Evolutionary conservation across 2,113 vertebrate species (phyloP).

Genomic region (Odocoileus virginianus): DNA sequence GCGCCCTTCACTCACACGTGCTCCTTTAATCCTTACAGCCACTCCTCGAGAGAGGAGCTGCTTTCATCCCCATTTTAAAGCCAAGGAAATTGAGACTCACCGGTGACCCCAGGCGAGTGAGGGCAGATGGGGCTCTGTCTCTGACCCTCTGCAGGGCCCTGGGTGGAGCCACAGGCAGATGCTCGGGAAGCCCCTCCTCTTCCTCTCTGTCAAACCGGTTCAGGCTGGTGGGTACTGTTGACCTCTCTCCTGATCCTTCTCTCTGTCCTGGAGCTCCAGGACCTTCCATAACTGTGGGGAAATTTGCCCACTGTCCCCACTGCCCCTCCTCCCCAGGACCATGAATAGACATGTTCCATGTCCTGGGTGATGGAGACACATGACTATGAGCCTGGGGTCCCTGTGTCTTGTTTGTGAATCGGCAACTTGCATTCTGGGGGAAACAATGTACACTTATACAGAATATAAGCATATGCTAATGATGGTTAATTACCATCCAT

Average conservation of each 20-base stretch:
- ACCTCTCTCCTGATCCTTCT: not conserved
- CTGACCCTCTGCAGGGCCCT: not conserved
- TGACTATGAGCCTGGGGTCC: not conserved
- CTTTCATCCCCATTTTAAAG: not conserved
- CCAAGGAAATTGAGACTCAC: not conserved
- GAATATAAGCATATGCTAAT: not conserved
- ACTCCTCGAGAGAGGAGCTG: rapidly evolving
- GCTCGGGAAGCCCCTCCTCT: not conserved
- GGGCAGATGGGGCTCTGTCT: not conserved
- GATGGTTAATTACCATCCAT: not conserved
- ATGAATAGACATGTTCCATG: not conserved
- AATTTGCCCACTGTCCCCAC: rapidly evolving
- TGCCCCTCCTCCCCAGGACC: not conserved
- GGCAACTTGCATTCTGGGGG: not conserved
- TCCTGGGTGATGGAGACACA: not conserved
- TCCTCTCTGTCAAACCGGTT: not conserved
- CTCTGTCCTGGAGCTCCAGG: not conserved
- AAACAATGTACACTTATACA: not conserved
- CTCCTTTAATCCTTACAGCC: not conserved
- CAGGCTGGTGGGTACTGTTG: no score
- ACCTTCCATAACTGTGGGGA: not conserved
- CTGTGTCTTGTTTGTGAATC: not conserved
- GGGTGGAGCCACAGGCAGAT: not conserved
- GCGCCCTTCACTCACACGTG: rapidly evolving
- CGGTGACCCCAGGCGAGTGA: not conserved